Evolutionary conservation across 2,113 vertebrate species (phyloP).

Genomic region (Pungitius pungitius): DNA sequence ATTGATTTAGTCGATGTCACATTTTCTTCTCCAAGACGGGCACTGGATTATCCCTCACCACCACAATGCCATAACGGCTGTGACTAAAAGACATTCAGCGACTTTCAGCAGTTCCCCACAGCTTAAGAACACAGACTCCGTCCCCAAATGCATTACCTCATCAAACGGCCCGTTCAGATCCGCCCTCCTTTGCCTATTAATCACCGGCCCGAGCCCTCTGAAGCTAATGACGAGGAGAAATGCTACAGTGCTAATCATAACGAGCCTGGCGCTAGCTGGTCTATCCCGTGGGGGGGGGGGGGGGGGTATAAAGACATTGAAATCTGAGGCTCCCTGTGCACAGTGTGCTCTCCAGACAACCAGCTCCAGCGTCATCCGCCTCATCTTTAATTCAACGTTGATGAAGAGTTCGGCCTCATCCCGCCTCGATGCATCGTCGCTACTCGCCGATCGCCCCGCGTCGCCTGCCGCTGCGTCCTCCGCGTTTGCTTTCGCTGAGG

Average conservation of each 20-base stretch:
- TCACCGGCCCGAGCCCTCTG: constrained; percentile 24
- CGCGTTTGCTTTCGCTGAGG: too few relatives aligned
- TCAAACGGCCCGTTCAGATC: constrained; percentile 9
- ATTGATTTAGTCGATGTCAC: constrained; percentile 10
- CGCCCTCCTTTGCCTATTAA: constrained; percentile 6
- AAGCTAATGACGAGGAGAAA: constrained; percentile 38
- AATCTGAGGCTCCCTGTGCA: constrained; percentile 39
- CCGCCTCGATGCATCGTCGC: constrained; percentile 5
- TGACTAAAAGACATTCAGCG: constrained; percentile 16
- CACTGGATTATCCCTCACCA: background rate
- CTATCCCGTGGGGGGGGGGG: constrained; percentile 29
- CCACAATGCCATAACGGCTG: background rate
- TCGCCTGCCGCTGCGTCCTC: too few relatives aligned
- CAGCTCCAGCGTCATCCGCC: constrained; percentile 26
- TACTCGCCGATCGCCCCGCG: background rate
- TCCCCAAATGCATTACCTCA: background rate
- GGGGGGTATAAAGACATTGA: constrained; percentile 53
- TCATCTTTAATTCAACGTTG: constrained; percentile 15
- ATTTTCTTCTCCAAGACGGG: constrained; percentile 5
- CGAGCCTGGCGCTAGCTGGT: constrained; percentile 36
- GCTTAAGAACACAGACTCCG: background rate
- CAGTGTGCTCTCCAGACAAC: constrained; percentile 27
- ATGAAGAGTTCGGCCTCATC: background rate
- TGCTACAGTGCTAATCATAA: constrained; percentile 56
- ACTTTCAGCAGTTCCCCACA: background rate